A percentile compares a stretch with the other conserved stretches of the same genome.
phyloP scores from a whole-genome alignment of 2,113 vertebrate genomes.

The Pelodiscus sinensis region DNA sequence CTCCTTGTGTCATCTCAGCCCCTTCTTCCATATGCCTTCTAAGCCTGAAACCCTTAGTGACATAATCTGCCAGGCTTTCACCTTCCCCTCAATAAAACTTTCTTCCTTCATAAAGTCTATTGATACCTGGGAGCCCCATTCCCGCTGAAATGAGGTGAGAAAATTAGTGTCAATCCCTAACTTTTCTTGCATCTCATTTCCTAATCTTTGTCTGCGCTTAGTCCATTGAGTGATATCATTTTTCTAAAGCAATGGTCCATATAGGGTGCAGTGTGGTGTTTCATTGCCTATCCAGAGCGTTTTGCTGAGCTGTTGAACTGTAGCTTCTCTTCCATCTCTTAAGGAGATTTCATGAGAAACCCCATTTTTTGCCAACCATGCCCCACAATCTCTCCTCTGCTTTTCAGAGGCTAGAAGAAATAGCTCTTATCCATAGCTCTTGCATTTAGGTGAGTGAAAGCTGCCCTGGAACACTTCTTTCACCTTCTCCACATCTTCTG shows the following conservation, averaged over 20 bases:
- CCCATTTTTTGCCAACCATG: not conserved
- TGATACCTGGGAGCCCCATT: not conserved
- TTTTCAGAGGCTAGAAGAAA: not conserved
- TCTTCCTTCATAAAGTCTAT: not conserved
- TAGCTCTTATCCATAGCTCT: not conserved
- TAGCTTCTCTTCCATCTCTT: not conserved
- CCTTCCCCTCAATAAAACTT: not conserved
- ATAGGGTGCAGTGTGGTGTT: fast-evolving
- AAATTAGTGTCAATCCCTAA: not conserved
- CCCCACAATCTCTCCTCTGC: not conserved
- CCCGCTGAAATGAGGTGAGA: not conserved
- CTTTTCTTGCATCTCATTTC: not conserved
- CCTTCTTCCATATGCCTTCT: not conserved
- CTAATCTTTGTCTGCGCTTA: not conserved
- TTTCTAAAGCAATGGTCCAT: not conserved
- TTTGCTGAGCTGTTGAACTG: not conserved
- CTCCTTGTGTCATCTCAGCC: not conserved
- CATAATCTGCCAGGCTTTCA: not conserved
- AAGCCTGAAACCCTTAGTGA: not conserved
- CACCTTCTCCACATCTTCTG: not conserved
- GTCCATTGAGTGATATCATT: not conserved
- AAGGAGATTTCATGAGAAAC: not conserved
- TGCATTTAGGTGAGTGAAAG: not conserved
- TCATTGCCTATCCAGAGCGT: not conserved
- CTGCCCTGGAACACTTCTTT: not conserved